A percentile compares a stretch with the other conserved stretches of the same genome.
These are phyloP conservation scores for Oithona nana DNA, from an alignment of 2,888 invertebrate species.

Conservation along the genomic window DNA sequence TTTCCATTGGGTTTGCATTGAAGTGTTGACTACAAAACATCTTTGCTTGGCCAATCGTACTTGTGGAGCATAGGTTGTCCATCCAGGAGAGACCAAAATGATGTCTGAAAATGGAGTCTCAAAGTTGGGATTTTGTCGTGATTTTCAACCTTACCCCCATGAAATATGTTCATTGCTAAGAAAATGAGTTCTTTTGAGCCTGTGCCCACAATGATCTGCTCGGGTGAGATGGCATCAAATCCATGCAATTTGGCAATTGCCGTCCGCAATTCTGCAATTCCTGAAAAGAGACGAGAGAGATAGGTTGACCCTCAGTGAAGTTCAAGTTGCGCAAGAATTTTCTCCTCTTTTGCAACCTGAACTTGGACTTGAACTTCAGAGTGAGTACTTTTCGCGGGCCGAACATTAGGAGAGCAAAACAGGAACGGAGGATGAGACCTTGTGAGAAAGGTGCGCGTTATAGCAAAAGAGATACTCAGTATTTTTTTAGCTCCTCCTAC, in stretches of 20 bases:
- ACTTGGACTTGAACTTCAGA: slow-evolving; percentile 8
- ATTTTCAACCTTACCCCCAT: too few species aligned
- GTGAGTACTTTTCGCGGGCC: not conserved
- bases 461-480: too few species aligned
- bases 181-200: slow-evolving; percentile 21
- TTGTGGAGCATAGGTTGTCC: slow-evolving; percentile 20
- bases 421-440: not conserved
- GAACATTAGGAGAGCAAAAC: not conserved
- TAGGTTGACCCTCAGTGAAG: not conserved
- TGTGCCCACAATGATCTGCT: slow-evolving; percentile 19
- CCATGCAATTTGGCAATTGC: slow-evolving; percentile 19
- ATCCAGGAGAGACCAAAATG: slow-evolving; percentile 19
- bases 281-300: too few species aligned
- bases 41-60: slow-evolving; percentile 18
- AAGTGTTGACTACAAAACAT: slow-evolving; percentile 10
- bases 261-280: slow-evolving; percentile 18
- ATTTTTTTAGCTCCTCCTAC: too few species aligned
- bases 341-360: not conserved
- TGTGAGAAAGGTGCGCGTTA: too few species aligned
- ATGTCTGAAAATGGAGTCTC: too few species aligned
- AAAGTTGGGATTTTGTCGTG: too few species aligned
- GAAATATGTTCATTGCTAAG: slow-evolving; percentile 19
- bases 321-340: not conserved
- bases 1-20: slow-evolving; percentile 17
- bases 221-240: slow-evolving; percentile 17